Evolutionary conservation across 2,888 invertebrate species (phyloP).

Genomic region (Dexiosoma caninum): DNA sequence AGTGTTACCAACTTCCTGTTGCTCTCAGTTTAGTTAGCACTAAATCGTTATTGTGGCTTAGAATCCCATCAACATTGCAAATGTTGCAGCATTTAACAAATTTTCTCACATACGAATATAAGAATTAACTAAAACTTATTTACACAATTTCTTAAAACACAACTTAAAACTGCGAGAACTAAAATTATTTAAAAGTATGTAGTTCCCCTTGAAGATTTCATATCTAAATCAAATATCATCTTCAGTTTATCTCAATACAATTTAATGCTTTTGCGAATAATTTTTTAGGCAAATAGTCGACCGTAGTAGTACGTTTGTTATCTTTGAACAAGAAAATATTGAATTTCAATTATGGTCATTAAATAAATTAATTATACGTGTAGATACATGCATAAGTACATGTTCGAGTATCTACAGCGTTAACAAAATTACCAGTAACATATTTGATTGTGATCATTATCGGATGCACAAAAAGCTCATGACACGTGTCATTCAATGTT

Average conservation of each 20-base stretch:
- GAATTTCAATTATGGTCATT: conserved; percentile 77
- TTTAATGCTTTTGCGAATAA: neutral
- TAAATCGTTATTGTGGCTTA: no score
- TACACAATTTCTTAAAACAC: conserved; percentile 34
- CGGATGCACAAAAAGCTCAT: conserved; percentile 27
- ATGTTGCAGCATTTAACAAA: no score
- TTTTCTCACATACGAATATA: no score
- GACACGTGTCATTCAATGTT: conserved; percentile 48
- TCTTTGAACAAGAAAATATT: conserved; percentile 76
- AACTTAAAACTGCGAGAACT: neutral
- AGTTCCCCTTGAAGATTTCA: neutral
- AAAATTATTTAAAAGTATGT: neutral
- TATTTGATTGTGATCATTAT: conserved; percentile 39
- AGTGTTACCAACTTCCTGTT: no score
- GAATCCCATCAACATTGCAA: no score
- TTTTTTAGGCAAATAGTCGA: conserved; percentile 3
- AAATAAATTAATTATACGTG: conserved; percentile 65
- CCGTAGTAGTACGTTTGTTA: conserved; percentile 64
- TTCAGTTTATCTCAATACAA: neutral
- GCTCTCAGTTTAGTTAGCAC: no score
- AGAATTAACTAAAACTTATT: no score
- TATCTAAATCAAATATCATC: neutral
- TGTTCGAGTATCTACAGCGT: conserved; percentile 3
- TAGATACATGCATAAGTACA: neutral
- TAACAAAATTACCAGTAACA: conserved; percentile 33